phyloP scores from a whole-genome alignment of 2,888 invertebrate species.

The Athripsodes cinereus region DNA sequence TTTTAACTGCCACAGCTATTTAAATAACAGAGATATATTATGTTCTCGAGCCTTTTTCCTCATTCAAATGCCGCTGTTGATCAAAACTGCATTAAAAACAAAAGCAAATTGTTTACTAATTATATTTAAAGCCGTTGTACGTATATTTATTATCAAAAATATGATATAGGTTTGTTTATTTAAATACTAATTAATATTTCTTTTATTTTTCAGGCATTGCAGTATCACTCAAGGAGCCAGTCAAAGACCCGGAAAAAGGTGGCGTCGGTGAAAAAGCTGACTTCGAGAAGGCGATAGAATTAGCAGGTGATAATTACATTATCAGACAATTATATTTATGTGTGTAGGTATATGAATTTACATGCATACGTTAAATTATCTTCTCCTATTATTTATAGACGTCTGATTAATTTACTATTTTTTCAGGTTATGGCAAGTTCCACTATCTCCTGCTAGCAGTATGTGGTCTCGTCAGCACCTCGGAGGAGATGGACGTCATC shows the following conservation, averaged over 20 bases:
- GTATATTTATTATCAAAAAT: too few species aligned
- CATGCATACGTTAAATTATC: background rate
- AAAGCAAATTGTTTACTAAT: too few species aligned
- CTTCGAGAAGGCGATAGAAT: slow-evolving; percentile 82
- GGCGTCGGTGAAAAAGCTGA: slow-evolving; percentile 67
- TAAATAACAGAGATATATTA: too few species aligned
- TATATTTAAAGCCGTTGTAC: too few species aligned
- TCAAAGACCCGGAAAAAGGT: slow-evolving; percentile 60
- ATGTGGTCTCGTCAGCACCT: slow-evolving; percentile 90
- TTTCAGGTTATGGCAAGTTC: slow-evolving; percentile 76
- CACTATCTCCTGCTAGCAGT: slow-evolving; percentile 84
- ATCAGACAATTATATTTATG: background rate
- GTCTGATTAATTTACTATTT: background rate
- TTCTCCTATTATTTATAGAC: too few species aligned
- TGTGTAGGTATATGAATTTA: background rate
- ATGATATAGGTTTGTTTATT: too few species aligned
- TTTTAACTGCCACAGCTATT: too few species aligned
- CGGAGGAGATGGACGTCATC: slow-evolving; percentile 94
- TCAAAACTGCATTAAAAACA: too few species aligned
- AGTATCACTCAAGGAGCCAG: slow-evolving; percentile 51
- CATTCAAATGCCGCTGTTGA: too few species aligned
- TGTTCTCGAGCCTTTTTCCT: too few species aligned
- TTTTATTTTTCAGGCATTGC: slow-evolving; percentile 42
- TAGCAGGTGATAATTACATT: slow-evolving; percentile 54
- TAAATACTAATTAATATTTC: too few species aligned